A percentile compares a stretch with the other conserved stretches of the same genome.
phyloP scores from a whole-genome alignment of 2,113 vertebrate genomes.

The Callaeas wilsoni region DNA sequence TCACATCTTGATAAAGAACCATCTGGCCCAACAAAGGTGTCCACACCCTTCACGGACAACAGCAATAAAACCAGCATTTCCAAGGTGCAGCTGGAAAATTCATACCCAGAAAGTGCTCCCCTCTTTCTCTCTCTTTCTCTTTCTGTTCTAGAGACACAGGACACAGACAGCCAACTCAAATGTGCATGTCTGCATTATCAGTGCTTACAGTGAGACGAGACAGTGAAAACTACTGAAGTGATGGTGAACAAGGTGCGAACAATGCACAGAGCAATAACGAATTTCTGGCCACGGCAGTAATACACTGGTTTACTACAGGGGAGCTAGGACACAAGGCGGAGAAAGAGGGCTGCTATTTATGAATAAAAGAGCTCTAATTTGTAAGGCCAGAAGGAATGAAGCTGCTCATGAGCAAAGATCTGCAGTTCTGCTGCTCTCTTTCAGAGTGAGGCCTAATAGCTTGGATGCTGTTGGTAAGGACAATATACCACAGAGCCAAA shows the following conservation, averaged over 20 bases:
- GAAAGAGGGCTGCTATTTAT: not conserved
- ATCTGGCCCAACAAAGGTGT: not conserved
- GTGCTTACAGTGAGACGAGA: not conserved
- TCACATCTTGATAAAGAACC: not conserved
- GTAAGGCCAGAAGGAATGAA: not conserved
- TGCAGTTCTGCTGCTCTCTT: not conserved
- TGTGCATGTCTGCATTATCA: not conserved
- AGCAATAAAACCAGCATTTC: not conserved
- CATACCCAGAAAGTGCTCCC: not conserved
- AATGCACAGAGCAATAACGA: not conserved
- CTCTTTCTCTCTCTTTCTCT: not conserved
- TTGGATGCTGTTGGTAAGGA: not conserved
- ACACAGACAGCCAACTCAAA: not conserved
- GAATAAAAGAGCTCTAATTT: not conserved
- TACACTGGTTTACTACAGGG: not conserved
- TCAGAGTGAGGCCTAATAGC: not conserved
- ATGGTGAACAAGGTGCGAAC: not conserved
- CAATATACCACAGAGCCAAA: not conserved
- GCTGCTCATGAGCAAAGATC: not conserved
- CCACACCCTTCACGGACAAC: not conserved
- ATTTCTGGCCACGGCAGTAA: not conserved
- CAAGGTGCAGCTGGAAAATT: not conserved
- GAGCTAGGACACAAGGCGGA: not conserved
- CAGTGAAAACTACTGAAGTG: not conserved
- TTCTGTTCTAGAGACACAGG: not conserved